Percentiles rank a stretch among this genome's conserved stretches.
Conservation (phyloP, 1,140 invertebrate genomes). For the Saxidomus purpurata region DNA sequence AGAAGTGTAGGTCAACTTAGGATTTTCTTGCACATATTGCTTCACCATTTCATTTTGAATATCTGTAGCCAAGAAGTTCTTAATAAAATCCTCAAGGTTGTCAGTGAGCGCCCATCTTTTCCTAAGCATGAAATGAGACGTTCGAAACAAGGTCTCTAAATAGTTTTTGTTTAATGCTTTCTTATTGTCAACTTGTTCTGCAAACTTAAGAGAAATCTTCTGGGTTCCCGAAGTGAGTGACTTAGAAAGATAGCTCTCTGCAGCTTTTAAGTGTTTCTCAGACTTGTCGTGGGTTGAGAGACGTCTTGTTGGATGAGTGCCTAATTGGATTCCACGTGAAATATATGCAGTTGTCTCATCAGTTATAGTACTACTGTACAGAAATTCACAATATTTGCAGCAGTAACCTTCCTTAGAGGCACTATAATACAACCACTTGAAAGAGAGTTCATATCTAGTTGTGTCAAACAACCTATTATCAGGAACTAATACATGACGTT, state of each 20-base stretch:
- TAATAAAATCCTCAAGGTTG: conserved; percentile 43
- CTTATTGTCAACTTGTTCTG: conserved; percentile 35
- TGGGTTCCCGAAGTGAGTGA: neutral
- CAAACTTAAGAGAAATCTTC: conserved; percentile 11
- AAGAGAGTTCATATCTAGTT: neutral
- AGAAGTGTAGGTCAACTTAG: conserved; percentile 53
- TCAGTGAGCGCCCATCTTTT: conserved; percentile 45
- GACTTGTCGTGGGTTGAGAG: neutral
- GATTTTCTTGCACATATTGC: conserved; percentile 28
- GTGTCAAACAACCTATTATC: neutral
- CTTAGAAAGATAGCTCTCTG: conserved; percentile 26
- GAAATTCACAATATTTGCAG: conserved; percentile 22
- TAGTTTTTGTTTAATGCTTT: conserved; percentile 25
- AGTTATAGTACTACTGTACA: conserved; percentile 23
- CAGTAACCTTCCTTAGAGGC: conserved; percentile 21
- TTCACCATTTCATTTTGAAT: conserved; percentile 46
- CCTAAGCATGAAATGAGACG: conserved; percentile 26
- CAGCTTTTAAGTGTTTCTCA: conserved; percentile 20
- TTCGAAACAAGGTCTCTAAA: conserved; percentile 40
- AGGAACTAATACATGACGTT: neutral
- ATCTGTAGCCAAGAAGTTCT: conserved; percentile 46
- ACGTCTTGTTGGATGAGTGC: conserved; percentile 33
- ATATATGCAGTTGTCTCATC: conserved; percentile 32
- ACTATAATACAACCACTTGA: conserved; percentile 2
- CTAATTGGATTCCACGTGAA: conserved; percentile 22